phyloP scores from a whole-genome alignment of 2,797 vertebrate species.

The Varecia variegata region DNA sequence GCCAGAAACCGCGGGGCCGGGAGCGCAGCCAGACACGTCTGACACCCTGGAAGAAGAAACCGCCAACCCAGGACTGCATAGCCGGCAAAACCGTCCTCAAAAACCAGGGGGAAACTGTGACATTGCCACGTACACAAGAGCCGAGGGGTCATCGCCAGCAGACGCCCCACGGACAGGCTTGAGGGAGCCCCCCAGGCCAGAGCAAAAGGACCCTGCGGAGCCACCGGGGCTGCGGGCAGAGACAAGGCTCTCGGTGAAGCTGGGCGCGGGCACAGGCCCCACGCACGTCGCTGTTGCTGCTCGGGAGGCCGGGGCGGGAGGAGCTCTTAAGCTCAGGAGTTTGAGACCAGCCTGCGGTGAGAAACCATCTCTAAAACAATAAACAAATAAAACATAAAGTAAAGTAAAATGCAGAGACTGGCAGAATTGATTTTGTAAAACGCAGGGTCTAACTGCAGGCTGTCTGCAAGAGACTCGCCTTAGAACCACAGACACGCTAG shows the following conservation, averaged over 20 bases:
- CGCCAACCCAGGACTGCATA: not conserved
- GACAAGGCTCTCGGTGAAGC: not conserved
- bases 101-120: not conserved
- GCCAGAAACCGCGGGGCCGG: not conserved
- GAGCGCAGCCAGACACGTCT: fast-evolving
- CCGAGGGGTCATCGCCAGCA: fast-evolving
- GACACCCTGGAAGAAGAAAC: not conserved
- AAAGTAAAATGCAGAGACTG: not conserved
- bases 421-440: not conserved
- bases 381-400: no score
- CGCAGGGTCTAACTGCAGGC: fast-evolving
- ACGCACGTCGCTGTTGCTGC: no score
- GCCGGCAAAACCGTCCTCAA: not conserved
- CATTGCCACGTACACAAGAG: not conserved
- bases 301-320: no score
- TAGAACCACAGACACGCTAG: not conserved
- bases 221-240: not conserved
- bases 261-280: no score
- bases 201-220: not conserved
- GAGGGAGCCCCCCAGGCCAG: not conserved
- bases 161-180: not conserved
- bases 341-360: no score
- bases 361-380: no score
- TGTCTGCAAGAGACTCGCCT: not conserved
- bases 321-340: no score